phyloP scores from a whole-genome alignment of 2,797 vertebrate species.

The Hylomyscus alleni region DNA sequence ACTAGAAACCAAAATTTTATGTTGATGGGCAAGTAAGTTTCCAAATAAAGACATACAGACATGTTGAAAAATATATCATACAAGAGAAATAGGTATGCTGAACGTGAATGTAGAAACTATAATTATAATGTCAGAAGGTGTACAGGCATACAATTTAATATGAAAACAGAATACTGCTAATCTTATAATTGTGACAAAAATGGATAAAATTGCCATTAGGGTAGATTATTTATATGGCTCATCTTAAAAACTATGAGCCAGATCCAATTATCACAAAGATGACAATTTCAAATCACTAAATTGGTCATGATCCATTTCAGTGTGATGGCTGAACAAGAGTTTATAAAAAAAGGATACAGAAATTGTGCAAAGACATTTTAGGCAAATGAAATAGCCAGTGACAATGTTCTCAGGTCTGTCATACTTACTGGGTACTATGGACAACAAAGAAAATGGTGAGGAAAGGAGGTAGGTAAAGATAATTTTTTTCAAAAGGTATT shows the following conservation, averaged over 20 bases:
- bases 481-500: not conserved
- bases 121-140: not conserved
- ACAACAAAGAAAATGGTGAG: not conserved
- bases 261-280: not conserved
- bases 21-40: not conserved
- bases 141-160: not conserved
- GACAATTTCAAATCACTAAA: not conserved
- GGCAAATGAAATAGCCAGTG: too few species aligned
- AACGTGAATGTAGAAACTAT: not conserved
- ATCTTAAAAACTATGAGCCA: not conserved
- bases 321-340: not conserved
- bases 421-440: too few species aligned
- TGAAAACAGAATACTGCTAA: not conserved
- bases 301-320: not conserved
- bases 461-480: not conserved
- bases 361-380: not conserved
- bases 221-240: not conserved
- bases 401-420: not conserved
- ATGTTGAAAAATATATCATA: not conserved
- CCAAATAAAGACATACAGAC: not conserved
- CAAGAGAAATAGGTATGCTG: not conserved
- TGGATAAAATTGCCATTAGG: not conserved
- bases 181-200: not conserved
- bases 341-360: not conserved
- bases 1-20: not conserved